A percentile compares a stretch with the other conserved stretches of the same genome.
Evolutionary conservation across 2,888 invertebrate species (phyloP).

Genomic region (Clanis bilineata): DNA sequence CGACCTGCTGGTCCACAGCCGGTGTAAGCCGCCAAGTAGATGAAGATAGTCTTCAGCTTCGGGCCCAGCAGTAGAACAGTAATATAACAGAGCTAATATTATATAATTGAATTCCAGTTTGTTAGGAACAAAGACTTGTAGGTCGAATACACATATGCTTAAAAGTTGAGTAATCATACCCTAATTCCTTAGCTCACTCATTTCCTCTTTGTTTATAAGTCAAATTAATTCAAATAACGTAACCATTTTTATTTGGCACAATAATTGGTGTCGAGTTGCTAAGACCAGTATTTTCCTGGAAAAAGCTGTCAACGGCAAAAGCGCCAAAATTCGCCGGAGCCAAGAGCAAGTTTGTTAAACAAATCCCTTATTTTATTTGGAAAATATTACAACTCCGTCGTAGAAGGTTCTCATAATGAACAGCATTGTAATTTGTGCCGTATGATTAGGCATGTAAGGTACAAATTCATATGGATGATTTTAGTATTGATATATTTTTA

Average conservation of each 20-base stretch:
- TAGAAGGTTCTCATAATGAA: conserved; percentile 4
- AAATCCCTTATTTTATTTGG: conserved; percentile 18
- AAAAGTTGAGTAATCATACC: too few species aligned
- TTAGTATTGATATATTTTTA: conserved; percentile 24
- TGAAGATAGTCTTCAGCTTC: too few species aligned
- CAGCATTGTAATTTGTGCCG: not conserved
- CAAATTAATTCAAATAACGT: not conserved
- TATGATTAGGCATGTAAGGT: not conserved
- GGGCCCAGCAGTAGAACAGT: too few species aligned
- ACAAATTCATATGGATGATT: conserved; percentile 9
- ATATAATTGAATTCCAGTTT: too few species aligned
- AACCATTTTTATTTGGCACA: not conserved
- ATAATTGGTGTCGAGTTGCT: conserved; percentile 1
- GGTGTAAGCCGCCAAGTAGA: too few species aligned
- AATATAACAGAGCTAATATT: too few species aligned
- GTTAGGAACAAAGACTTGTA: too few species aligned
- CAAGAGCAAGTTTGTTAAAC: conserved; percentile 18
- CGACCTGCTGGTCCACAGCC: too few species aligned
- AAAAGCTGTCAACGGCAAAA: conserved; percentile 11
- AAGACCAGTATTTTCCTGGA: conserved; percentile 3
- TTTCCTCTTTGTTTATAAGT: too few species aligned
- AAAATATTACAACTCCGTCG: conserved; percentile 15
- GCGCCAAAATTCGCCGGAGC: not conserved
- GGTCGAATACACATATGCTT: too few species aligned
- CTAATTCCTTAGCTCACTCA: too few species aligned